Evolutionary conservation across 2,888 invertebrate species (phyloP), one percentile per base, ranked within the genome.

Genomic region (Trachelus troglodyta): DNA sequence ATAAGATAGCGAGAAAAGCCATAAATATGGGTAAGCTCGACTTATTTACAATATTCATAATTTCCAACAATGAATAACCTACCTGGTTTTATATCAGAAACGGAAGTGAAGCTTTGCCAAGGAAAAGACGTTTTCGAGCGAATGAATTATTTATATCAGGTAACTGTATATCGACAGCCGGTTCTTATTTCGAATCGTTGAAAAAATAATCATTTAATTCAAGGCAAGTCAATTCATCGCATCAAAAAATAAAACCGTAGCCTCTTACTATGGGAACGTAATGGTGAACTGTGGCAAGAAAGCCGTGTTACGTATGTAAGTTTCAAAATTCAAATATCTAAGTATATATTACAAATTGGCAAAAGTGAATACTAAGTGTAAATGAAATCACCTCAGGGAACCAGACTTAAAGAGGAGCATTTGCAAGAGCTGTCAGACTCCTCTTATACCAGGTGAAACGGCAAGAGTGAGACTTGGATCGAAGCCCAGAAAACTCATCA

Each of bases 81-180:
- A 40, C 40, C 40, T 40, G 40, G 2, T 40, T 69, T 71, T 75
- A 71, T 82, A 81, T 12, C 69, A 85, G 86, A 78, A 34, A 76
- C 79, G 15, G 84, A 85, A n/a, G 73, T 76, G 69, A 94, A 93
- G 87, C 93, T 93, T 90, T 94, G 95, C 79, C 93, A 93, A 85
- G 95, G 94, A 78, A 94, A 94, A 88, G 95, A 95, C 89, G 92
- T 94, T 34, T 94, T 95, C 87, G 94, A 95, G 86, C 92, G 95
- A 79, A 94, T 95, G 89, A 95, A 95, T 90, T 95, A 93, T 87
- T 91, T 95, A 34, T 94, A 95, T 89, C 95, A 95, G 92, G 95
- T 94, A 91, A 79, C 73, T 56, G 69, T 30, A 35, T 40, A 15
- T 15, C 15, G 40, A 15, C 40, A 2, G 15, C 4, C 4, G 4